These are phyloP conservation scores for Apus apus DNA, from an alignment of 2,113 vertebrate species.

Conservation along the genomic window DNA sequence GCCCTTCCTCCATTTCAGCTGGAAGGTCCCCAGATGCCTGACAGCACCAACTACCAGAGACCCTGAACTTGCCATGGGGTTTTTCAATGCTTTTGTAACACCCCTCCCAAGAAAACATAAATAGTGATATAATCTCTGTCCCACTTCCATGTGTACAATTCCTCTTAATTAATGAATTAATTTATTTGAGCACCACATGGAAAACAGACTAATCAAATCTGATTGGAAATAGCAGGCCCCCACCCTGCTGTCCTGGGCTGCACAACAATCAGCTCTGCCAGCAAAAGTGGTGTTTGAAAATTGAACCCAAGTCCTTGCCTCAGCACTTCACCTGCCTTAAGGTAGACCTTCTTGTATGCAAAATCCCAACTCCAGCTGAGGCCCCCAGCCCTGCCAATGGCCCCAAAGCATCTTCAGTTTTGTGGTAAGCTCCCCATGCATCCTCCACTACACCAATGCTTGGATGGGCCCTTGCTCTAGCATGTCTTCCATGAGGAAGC, in stretches of 20 bases:
- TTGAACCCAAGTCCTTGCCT: not conserved
- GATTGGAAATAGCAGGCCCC: not conserved
- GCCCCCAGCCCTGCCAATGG: not conserved
- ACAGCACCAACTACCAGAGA: not conserved
- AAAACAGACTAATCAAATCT: not conserved
- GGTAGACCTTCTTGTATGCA: rapidly evolving
- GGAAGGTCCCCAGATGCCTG: not conserved
- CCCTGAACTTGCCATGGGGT: no score
- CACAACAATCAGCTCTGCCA: not conserved
- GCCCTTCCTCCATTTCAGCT: not conserved
- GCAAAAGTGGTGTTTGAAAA: rapidly evolving
- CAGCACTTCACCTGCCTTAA: not conserved
- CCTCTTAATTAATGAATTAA: not conserved
- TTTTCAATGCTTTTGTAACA: not conserved
- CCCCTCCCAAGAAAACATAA: not conserved
- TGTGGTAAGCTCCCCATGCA: not conserved
- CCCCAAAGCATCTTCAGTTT: not conserved
- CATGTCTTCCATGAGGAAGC: rapidly evolving
- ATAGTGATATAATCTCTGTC: not conserved
- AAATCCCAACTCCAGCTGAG: not conserved
- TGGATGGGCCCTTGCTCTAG: not conserved
- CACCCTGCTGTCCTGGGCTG: not conserved
- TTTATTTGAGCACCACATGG: not conserved
- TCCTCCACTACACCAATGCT: rapidly evolving
- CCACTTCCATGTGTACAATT: not conserved